Evolutionary conservation across 2,797 vertebrate genomes (phyloP).

Genomic region (Chaenodraco wilsoni): DNA sequence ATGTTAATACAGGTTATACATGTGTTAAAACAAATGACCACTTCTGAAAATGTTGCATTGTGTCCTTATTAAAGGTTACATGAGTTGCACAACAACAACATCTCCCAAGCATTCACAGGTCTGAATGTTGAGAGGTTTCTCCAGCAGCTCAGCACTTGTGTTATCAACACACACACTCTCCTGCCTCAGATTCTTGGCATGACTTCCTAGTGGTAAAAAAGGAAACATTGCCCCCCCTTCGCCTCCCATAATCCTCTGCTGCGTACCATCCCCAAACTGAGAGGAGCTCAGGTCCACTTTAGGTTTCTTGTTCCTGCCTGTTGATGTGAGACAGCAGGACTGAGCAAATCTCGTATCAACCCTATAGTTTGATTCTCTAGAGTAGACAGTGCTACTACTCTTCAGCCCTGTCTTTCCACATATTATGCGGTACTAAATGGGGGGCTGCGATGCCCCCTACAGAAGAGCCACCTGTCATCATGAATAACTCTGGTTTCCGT

Average conservation of each 20-base stretch:
- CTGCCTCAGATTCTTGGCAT: constrained; percentile 87
- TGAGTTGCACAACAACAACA: neutral
- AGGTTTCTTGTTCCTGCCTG: constrained; percentile 10
- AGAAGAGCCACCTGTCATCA: constrained; percentile 59
- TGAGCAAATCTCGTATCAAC: constrained; percentile 6
- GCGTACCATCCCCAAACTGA: constrained; percentile 35
- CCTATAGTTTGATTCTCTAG: neutral
- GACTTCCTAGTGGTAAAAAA: constrained; percentile 79
- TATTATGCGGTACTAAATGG: constrained; percentile 36
- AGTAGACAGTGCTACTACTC: neutral
- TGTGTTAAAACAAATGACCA: neutral
- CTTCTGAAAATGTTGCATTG: neutral
- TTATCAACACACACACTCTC: constrained; percentile 59
- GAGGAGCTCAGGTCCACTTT: constrained; percentile 26
- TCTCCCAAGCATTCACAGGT: neutral
- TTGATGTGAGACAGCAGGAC: constrained; percentile 18
- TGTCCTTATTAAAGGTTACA: neutral
- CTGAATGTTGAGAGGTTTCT: neutral
- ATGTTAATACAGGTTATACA: neutral
- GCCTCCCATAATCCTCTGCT: constrained; percentile 39
- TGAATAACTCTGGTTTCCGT: constrained; percentile 90
- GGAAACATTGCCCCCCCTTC: constrained; percentile 36
- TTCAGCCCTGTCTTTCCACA: constrained; percentile 24
- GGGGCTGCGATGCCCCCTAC: constrained; percentile 41
- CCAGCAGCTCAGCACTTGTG: constrained; percentile 69